Base-by-base conservation (phyloP, 2,888 invertebrate species). In the Andrena dorsata region DNA sequence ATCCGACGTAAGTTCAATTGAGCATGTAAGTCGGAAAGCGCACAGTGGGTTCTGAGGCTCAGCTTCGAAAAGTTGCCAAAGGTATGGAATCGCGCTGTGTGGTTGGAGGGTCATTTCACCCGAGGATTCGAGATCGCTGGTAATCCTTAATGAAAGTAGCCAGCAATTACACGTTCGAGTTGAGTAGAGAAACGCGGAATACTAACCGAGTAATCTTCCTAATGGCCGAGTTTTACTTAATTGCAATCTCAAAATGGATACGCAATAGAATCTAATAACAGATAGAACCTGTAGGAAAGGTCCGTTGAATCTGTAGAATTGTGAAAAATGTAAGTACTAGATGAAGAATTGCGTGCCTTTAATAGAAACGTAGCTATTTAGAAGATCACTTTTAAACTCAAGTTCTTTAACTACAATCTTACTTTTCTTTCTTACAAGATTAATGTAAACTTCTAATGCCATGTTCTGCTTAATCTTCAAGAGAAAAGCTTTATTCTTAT, bases 1-100 rank as follows among this genome's bases (percentile, higher is more conserved):
- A 74, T 10, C 65, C 63, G 60, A 20, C 60, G 65, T 61, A 26
- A 47, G 70, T n/a, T 73, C 69, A 61, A 61, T 68, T 32, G 79
- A 49, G 79, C 79, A 23, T 70, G 20, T 60, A 58, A 74, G 23
- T 26, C 20, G 23, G 13, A 66, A 58, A 51, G 64, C 69, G 35
- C 35, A 47, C 23, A 26, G 23, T 53, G 28, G 65, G 58, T 7
- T 16, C 28, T 1, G 26, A 26, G 28, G 35, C 26, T 23, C 16
- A 63, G 41, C 49, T 64, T 53, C 35, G 63, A 58, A 78, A 64
- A 51, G 41, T 68, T 13, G 3, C 35, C 32, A 63, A 61, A 28
- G 3, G n/a, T 13, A 63, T 35, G 49, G 8, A 28, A 16, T 13
- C 71, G 1, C 1, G 13, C 20, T 16, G 0, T 26, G 53, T 10